Evolutionary conservation across 2,888 invertebrate genomes (phyloP), one percentile per base, ranked within the genome.

Genomic region (Bembecia ichneumoniformis): DNA sequence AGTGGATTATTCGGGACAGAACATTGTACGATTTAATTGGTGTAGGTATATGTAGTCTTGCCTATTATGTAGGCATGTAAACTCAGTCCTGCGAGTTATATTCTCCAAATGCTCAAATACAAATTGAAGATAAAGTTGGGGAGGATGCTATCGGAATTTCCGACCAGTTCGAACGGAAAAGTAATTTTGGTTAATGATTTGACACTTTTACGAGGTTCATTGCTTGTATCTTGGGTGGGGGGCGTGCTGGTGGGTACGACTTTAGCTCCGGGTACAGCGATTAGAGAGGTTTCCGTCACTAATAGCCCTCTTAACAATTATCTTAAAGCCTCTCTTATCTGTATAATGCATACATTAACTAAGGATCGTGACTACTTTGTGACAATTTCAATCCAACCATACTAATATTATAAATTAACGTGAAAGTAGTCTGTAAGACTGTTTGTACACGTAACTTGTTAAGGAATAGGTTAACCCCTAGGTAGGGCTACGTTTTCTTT

Each of bases 111-210:
- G 3, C 28, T 28, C 9, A 9, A 28, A 28, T 2, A 28, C 13
- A 40, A 40, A 40, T 40, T 47, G 20, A 35, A 49, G 51, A 51
- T 48, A 46, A 52, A 53, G 49, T 54, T 49, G 49, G 53, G 7
- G 28, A 43, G 47, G 40, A 20, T 44, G 43, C 34, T 7, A 50
- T 34, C 51, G 54, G 53, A 52, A 56, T 58, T 55, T 56, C 56
- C 52, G 54, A 53, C 52, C 55, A 63, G 57, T 63, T 61, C 62
- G 58, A 65, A 63, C 60, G 62, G 60, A 63, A 70, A 74, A 68
- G 71, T 71, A 77, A 80, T 79, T 79, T 71, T 59, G 68, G 62
- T 69, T 73, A 77, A 75, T 77, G 74, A 78, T 76, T 81, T 72
- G 72, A 74, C 75, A 76, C 66, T 76, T 77, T 78, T 71, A 73